phyloP scores from a whole-genome alignment of 2,113 vertebrate species.

The Pseudorectes ferrugineus region DNA sequence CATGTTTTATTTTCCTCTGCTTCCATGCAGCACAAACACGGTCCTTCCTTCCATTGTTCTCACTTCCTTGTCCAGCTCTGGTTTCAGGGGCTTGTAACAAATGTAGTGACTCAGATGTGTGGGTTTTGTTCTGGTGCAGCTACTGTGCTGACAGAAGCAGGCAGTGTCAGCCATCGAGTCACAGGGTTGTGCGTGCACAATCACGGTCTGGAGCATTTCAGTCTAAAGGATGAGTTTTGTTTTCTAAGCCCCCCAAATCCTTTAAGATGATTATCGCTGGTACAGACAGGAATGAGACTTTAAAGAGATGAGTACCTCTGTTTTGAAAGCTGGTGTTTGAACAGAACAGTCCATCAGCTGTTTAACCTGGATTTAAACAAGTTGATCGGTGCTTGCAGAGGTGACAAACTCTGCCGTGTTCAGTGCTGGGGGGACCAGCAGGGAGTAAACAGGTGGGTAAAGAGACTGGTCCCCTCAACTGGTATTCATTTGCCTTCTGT shows the following conservation, averaged over 20 bases:
- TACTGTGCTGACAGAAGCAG: neutral
- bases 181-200: accelerated
- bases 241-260: constrained; percentile 18
- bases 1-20: neutral
- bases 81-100: neutral
- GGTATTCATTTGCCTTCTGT: neutral
- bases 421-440: neutral
- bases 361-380: neutral
- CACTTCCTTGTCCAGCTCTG: neutral
- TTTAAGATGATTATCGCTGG: constrained; percentile 18
- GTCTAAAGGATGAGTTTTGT: neutral
- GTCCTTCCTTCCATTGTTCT: neutral
- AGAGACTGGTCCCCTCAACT: neutral
- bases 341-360: neutral
- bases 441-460: neutral
- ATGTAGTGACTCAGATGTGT: neutral
- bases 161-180: accelerated
- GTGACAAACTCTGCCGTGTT: neutral
- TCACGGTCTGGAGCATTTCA: neutral
- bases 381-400: neutral
- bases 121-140: neutral
- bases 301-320: neutral
- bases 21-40: neutral
- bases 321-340: neutral
- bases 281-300: neutral